A percentile compares a stretch with the other conserved stretches of the same genome.
These are phyloP conservation scores for Araneus ventricosus DNA, from an alignment of 1,140 invertebrate species.

Conservation along the genomic window DNA sequence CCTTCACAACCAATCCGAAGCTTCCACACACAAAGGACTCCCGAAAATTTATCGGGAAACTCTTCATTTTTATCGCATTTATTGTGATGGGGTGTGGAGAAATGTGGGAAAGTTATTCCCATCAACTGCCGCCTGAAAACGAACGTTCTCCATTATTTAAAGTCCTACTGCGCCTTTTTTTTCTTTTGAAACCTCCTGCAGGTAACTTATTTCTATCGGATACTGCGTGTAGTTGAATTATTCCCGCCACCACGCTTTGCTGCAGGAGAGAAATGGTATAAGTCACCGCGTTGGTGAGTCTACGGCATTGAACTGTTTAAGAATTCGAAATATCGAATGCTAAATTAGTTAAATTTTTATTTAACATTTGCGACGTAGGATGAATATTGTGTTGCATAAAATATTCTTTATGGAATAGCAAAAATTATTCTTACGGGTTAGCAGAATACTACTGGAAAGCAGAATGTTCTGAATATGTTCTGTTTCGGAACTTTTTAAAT, in stretches of 20 bases:
- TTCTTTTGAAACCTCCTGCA: conserved; percentile 28
- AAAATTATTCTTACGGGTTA: too few relatives aligned
- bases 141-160: conserved; percentile 60
- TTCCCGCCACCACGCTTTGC: not conserved
- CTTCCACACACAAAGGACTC: conserved; percentile 40
- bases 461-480: too few relatives aligned
- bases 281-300: not conserved
- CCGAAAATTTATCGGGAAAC: conserved; percentile 55
- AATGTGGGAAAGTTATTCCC: conserved; percentile 42
- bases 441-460: too few relatives aligned
- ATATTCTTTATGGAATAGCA: too few relatives aligned
- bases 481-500: too few relatives aligned
- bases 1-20: conserved; percentile 11
- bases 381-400: too few relatives aligned
- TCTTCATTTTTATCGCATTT: conserved; percentile 64
- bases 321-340: too few relatives aligned
- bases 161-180: conserved; percentile 25
- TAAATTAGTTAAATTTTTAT: too few relatives aligned
- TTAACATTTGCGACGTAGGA: too few relatives aligned
- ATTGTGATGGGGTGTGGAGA: conserved; percentile 46
- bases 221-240: conserved; percentile 11
- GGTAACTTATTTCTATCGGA: conserved; percentile 39
- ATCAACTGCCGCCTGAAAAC: conserved; percentile 48
- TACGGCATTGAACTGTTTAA: too few relatives aligned
- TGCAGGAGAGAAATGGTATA: not conserved